Conservation (phyloP, 1,140 invertebrate species). For the Cyclina sinensis region DNA sequence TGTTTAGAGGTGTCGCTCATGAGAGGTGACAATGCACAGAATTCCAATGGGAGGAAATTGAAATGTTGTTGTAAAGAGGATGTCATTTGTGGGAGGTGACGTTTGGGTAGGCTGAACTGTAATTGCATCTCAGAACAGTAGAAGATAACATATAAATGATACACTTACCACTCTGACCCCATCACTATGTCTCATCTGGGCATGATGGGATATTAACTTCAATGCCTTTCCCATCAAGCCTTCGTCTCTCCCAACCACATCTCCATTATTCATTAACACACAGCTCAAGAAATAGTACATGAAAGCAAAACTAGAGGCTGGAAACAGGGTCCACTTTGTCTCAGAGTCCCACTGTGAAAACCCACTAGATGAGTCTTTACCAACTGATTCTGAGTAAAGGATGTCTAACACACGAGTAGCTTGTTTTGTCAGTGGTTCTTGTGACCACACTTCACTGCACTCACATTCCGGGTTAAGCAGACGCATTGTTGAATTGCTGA, state of each 20-base stretch:
- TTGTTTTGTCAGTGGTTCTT: constrained; percentile 90
- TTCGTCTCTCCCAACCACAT: constrained; percentile 73
- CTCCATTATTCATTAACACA: constrained; percentile 88
- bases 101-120: too few relatives aligned
- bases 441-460: constrained; percentile 92
- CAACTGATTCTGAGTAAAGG: constrained; percentile 88
- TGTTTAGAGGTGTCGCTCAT: too few relatives aligned
- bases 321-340: constrained; percentile 85
- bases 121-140: too few relatives aligned
- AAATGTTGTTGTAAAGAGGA: too few relatives aligned
- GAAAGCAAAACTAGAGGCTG: constrained; percentile 93
- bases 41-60: too few relatives aligned
- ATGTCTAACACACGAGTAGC: constrained; percentile 89
- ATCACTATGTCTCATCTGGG: constrained; percentile 88
- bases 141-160: too few relatives aligned
- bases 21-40: too few relatives aligned
- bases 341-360: constrained; percentile 64
- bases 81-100: too few relatives aligned
- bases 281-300: constrained; percentile 93
- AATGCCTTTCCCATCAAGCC: constrained; percentile 89
- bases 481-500: constrained; percentile 91
- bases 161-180: neutral
- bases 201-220: constrained; percentile 91
- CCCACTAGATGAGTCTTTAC: constrained; percentile 42
- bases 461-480: constrained; percentile 93